Evolutionary conservation across 2,888 invertebrate species (phyloP), one percentile per base, ranked within the genome.

Genomic region (Drosophila differens): DNA sequence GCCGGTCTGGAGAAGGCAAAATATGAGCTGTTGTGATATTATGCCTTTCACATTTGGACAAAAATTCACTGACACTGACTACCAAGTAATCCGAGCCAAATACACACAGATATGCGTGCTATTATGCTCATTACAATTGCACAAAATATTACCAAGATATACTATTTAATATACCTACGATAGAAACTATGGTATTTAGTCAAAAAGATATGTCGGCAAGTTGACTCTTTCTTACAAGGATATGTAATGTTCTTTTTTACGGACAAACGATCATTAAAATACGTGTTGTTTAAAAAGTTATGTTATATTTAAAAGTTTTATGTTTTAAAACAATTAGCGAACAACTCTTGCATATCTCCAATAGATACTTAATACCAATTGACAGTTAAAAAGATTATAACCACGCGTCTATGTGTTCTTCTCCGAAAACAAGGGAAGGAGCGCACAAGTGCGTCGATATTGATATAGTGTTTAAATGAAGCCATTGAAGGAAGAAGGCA

Each of bases 391-490:
- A n/a, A 10, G 10, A 19, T 10, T 39, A 57, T 1, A 14, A 5
- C 16, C 30, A 30, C 30, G 9, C 30, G 14, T 55, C 30, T 32
- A 9, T 5, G 54, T 3, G 4, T 1, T 19, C 0, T 19, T 3
- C 28, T n/a, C n/a, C 14, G 1, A 7, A 4, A 9, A 47, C 16
- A 25, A 16, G 4, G 16, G 25, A 41, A 41, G n/a, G 16, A 28
- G 16, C 1, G 16, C 6, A 22, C 41, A 60, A 47, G 49, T 60
- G 28, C 14, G 1, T 10, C 22, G 33, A 19, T 30, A 65, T 57
- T 52, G 65, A 60, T 60, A 76, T 80, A 33, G 66, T 67, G 51
- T n/a, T 74, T 67, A 69, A 82, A 82, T 83, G 73, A 71, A 76
- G 82, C 61, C 68, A 83, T 90, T 88, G 57, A 78, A 55, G 32